phyloP scores from a whole-genome alignment of 2,113 vertebrate genomes.

The Podocnemis expansa region DNA sequence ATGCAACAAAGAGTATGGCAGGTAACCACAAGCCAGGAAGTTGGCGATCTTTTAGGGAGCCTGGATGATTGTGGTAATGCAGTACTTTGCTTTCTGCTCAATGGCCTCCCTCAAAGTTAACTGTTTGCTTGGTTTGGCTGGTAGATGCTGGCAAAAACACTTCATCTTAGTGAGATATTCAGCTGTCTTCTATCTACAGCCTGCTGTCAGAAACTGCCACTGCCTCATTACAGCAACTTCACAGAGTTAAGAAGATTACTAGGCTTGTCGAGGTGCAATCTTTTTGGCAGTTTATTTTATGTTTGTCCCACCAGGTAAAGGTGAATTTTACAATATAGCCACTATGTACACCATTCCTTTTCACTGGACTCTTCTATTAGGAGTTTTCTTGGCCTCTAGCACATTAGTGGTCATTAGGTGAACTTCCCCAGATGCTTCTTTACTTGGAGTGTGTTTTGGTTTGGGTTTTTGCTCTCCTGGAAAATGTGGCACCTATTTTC shows the following conservation, averaged over 20 bases:
- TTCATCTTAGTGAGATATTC: neutral
- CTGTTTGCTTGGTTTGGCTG: slow-evolving; percentile 66
- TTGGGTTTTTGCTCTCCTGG: neutral
- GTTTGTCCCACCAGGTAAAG: neutral
- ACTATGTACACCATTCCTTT: rapidly evolving
- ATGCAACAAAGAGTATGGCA: slow-evolving; percentile 51
- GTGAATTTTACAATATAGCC: neutral
- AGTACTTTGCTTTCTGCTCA: slow-evolving; percentile 7
- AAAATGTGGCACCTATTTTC: neutral
- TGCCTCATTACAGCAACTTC: neutral
- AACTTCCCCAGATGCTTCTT: neutral
- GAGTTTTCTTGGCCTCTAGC: neutral
- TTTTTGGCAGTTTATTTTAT: rapidly evolving
- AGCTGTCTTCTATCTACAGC: neutral
- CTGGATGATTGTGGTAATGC: slow-evolving; percentile 5
- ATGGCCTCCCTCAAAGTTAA: neutral
- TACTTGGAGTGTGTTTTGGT: neutral
- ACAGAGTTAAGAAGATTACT: rapidly evolving
- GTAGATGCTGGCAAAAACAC: slow-evolving; percentile 24
- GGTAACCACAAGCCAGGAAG: slow-evolving; percentile 68
- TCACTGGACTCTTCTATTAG: neutral
- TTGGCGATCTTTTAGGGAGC: slow-evolving; percentile 20
- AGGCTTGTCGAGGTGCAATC: rapidly evolving
- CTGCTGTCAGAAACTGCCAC: rapidly evolving
- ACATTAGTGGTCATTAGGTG: neutral